Evolutionary conservation across 2,797 vertebrate genomes (phyloP).

Genomic region (Loris lydekkerianus): DNA sequence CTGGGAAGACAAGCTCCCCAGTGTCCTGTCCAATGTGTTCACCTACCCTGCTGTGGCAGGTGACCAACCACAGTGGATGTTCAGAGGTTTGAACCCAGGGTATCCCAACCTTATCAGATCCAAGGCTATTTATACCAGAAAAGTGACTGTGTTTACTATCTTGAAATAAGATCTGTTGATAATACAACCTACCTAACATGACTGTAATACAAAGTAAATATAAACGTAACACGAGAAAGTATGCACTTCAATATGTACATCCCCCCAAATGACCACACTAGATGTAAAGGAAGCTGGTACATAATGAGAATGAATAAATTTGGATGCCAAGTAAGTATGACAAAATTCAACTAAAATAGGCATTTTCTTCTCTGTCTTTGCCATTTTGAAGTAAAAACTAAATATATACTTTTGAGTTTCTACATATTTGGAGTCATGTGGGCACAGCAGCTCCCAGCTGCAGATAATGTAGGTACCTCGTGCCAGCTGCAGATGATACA

Average conservation of each 20-base stretch:
- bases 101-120: no score
- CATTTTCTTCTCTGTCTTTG: not conserved
- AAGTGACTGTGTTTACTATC: not conserved
- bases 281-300: not conserved
- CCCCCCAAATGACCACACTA: not conserved
- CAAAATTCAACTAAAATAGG: not conserved
- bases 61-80: no score
- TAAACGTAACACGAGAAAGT: not conserved
- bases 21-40: not conserved
- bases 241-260: not conserved
- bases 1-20: not conserved
- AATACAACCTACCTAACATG: not conserved
- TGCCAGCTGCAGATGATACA: no score
- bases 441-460: rapidly evolving
- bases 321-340: not conserved
- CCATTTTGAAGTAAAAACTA: not conserved
- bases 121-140: not conserved
- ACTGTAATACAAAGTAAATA: not conserved
- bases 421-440: not conserved
- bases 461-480: no score
- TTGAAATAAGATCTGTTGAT: not conserved
- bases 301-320: not conserved
- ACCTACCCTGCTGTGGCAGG: not conserved
- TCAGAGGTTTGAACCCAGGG: not conserved
- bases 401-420: no score